These are phyloP conservation scores for Drosophila pachea DNA, from an alignment of 1,140 invertebrate species.

Conservation along the genomic window DNA sequence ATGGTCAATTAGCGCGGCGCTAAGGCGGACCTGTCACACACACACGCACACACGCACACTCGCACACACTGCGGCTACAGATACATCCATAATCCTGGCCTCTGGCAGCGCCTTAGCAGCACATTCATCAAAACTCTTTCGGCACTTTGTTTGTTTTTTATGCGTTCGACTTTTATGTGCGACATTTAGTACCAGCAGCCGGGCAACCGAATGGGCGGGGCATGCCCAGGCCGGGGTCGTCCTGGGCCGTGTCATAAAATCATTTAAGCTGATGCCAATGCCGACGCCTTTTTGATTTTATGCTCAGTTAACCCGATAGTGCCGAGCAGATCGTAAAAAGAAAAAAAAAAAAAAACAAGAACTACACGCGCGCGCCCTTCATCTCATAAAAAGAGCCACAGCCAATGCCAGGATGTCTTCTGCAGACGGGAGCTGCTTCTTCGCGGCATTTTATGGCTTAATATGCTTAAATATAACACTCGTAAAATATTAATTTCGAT, in stretches of 20 bases:
- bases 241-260: constrained; percentile 49
- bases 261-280: constrained; percentile 62
- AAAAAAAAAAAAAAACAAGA: too few relatives aligned
- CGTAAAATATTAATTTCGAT: constrained; percentile 74
- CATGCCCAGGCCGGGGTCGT: not conserved
- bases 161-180: constrained; percentile 62
- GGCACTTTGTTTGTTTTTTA: constrained; percentile 54
- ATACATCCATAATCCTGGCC: constrained; percentile 45
- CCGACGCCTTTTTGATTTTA: constrained; percentile 71
- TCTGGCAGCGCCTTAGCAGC: constrained; percentile 36
- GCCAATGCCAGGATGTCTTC: constrained; percentile 60
- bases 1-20: constrained; percentile 66
- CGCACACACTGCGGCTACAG: constrained; percentile 14
- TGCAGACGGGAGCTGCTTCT: constrained; percentile 14
- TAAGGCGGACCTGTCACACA: constrained; percentile 17
- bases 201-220: not conserved
- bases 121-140: constrained; percentile 72
- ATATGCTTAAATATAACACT: constrained; percentile 51
- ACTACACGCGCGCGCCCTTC: constrained; percentile 62
- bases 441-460: constrained; percentile 60
- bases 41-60: constrained; percentile 3
- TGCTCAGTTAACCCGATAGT: constrained; percentile 68
- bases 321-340: constrained; percentile 53
- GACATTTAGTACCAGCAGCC: constrained; percentile 41
- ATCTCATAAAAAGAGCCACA: constrained; percentile 64